Conservation (phyloP, 2,888 invertebrate species). For the Hirudinaria manillensis region DNA sequence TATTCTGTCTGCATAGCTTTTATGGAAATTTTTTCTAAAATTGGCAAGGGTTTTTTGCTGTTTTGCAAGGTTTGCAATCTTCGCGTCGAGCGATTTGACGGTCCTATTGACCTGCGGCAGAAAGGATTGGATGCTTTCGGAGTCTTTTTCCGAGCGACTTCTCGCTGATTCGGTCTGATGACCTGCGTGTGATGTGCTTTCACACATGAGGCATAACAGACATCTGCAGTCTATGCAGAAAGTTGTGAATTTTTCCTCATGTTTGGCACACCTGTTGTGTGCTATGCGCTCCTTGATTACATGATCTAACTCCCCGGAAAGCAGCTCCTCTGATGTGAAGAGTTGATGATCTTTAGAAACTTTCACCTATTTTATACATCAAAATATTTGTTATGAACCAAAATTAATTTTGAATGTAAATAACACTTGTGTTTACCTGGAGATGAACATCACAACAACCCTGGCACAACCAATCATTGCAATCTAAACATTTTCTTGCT, state of each 20-base stretch:
- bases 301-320: conserved; percentile 36
- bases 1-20: conserved; percentile 37
- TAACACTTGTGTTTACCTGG: conserved; percentile 25
- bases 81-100: conserved; percentile 33
- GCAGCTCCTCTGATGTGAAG: conserved; percentile 36
- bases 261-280: conserved; percentile 37
- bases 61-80: conserved; percentile 36
- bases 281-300: conserved; percentile 38
- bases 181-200: conserved; percentile 38
- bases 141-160: conserved; percentile 36
- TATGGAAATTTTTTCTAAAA: conserved; percentile 38
- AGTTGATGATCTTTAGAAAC: conserved; percentile 38
- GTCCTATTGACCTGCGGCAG: conserved; percentile 31
- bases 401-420: too few relatives aligned
- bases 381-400: too few relatives aligned
- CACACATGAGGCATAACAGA: conserved; percentile 40
- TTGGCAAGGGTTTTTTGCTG: conserved; percentile 38
- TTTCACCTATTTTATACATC: conserved; percentile 30
- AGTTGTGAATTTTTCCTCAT: conserved; percentile 36
- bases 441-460: conserved; percentile 36
- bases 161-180: conserved; percentile 36
- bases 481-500: conserved; percentile 38
- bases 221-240: conserved; percentile 38
- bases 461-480: conserved; percentile 40
- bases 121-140: conserved; percentile 29